These are phyloP conservation scores for Schizaphis graminum DNA, from an alignment of 2,888 invertebrate genomes.

Conservation along the genomic window DNA sequence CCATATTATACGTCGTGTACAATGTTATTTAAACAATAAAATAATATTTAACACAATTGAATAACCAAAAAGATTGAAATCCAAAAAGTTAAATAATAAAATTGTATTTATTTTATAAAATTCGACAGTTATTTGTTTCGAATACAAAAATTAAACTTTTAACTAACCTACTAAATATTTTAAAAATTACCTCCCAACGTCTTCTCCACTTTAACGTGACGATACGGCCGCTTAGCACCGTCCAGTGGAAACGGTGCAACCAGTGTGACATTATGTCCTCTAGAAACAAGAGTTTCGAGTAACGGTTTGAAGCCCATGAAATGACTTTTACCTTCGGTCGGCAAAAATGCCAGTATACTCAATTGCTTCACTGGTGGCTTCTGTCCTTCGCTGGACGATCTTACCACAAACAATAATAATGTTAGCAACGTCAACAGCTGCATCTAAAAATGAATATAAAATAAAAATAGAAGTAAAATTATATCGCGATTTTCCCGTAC, in stretches of 20 bases:
- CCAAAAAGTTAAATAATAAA: too few relatives aligned
- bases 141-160: too few relatives aligned
- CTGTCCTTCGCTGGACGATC: background rate
- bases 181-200: constrained; percentile 1
- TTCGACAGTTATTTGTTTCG: too few relatives aligned
- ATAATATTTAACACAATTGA: too few relatives aligned
- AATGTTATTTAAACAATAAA: too few relatives aligned
- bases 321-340: constrained; percentile 54
- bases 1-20: too few relatives aligned
- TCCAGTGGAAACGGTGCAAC: constrained; percentile 38
- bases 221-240: constrained; percentile 29
- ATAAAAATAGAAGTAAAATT: background rate
- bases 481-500: background rate
- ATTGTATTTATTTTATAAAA: too few relatives aligned
- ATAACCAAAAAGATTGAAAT: too few relatives aligned
- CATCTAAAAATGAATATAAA: background rate
- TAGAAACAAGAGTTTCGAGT: constrained; percentile 33
- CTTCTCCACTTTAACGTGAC: constrained; percentile 36
- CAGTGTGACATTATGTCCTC: constrained; percentile 57
- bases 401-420: background rate
- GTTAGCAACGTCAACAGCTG: background rate
- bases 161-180: background rate
- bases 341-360: constrained; percentile 46
- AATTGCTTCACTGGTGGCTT: background rate
- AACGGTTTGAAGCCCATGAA: constrained; percentile 43